Evolutionary conservation across 2,797 vertebrate genomes (phyloP).

Genomic region (Phataginus tetradactyla): DNA sequence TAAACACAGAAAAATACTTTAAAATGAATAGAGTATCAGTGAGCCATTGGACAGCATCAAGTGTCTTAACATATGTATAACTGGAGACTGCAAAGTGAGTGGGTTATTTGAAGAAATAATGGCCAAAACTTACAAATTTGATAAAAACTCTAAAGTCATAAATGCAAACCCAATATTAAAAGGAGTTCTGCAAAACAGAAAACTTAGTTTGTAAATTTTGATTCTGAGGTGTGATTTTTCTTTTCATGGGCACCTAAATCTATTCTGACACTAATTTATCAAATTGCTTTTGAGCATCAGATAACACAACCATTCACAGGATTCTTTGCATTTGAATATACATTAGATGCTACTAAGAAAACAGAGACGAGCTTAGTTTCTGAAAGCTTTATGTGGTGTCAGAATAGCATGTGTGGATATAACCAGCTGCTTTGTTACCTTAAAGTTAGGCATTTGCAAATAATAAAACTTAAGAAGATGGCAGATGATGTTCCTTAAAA

Average conservation of each 20-base stretch:
- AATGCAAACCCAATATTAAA: conserved; percentile 60
- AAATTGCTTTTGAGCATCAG: conserved; percentile 86
- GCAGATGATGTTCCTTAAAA: conserved; percentile 69
- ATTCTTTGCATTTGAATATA: conserved; percentile 85
- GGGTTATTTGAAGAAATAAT: conserved; percentile 12
- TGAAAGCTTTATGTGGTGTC: conserved; percentile 84
- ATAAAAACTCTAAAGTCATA: not conserved
- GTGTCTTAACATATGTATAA: not conserved
- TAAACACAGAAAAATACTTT: not conserved
- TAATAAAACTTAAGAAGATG: conserved; percentile 79
- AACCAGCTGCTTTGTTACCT: conserved; percentile 85
- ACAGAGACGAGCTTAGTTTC: conserved; percentile 82
- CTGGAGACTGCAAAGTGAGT: not conserved
- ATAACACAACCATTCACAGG: conserved; percentile 82
- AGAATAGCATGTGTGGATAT: conserved; percentile 86
- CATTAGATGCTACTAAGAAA: conserved; percentile 87
- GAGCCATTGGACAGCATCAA: not conserved
- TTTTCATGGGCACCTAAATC: conserved; percentile 80
- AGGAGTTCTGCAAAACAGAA: conserved; percentile 77
- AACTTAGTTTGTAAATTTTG: conserved; percentile 78
- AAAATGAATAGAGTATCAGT: not conserved
- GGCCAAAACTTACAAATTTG: not conserved
- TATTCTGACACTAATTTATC: conserved; percentile 80
- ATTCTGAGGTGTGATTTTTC: conserved; percentile 76
- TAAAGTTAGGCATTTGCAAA: conserved; percentile 82